These are phyloP conservation scores for Calonectris borealis DNA, from an alignment of 2,113 vertebrate genomes.

Conservation along the genomic window DNA sequence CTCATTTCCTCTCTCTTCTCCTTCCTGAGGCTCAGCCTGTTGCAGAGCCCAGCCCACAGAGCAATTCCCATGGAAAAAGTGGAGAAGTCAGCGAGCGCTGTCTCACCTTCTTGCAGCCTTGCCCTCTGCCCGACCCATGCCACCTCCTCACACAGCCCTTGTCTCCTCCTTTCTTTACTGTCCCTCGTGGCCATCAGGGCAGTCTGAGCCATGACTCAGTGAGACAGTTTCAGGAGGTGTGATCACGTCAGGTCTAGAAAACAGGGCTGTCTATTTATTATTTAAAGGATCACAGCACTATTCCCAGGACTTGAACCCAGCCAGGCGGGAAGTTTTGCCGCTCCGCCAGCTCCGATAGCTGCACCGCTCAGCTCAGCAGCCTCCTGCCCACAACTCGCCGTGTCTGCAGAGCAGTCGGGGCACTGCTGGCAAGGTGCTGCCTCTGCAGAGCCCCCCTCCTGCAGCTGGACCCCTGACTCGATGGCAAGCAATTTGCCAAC, in stretches of 20 bases:
- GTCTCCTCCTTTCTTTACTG: not conserved
- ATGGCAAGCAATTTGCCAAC: not conserved
- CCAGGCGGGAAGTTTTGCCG: not conserved
- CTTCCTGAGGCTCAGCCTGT: not conserved
- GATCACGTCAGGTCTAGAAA: not conserved
- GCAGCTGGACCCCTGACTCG: not conserved
- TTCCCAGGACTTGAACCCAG: not conserved
- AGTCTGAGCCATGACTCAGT: rapidly evolving
- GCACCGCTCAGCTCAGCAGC: not conserved
- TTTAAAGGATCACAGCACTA: not conserved
- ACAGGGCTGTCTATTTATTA: not conserved
- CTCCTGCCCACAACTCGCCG: not conserved
- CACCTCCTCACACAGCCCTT: not conserved
- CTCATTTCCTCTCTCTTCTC: not conserved
- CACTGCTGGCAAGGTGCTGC: not conserved
- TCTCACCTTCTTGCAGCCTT: not conserved
- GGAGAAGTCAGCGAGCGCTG: rapidly evolving
- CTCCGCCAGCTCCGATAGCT: not conserved
- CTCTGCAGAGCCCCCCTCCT: not conserved
- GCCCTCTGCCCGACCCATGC: not conserved
- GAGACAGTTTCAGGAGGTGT: rapidly evolving
- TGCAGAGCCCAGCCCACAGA: not conserved
- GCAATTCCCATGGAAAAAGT: not conserved
- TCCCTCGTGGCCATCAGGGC: not conserved
- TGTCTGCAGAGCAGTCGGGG: not conserved